A percentile compares a stretch with the other conserved stretches of the same genome.
These are phyloP conservation scores for Cyrtonyx montezumae DNA, from an alignment of 2,113 vertebrate species.

Conservation along the genomic window DNA sequence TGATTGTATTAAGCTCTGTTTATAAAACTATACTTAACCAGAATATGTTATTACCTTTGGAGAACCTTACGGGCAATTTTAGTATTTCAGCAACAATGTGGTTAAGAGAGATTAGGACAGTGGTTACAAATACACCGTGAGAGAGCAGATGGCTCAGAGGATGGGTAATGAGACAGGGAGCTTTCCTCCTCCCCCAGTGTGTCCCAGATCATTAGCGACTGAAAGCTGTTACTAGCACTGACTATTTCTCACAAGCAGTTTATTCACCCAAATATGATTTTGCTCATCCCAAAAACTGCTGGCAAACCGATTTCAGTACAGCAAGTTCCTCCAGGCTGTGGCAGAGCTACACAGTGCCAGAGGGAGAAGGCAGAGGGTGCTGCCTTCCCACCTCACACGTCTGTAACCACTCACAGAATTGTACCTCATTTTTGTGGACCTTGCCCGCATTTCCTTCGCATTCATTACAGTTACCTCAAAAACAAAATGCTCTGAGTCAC, in stretches of 20 bases:
- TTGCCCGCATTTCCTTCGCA: neutral
- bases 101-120: neutral
- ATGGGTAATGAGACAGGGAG: neutral
- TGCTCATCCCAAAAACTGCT: neutral
- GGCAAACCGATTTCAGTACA: neutral
- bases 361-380: fast-evolving
- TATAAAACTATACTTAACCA: neutral
- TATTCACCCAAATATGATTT: neutral
- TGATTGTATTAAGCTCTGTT: neutral
- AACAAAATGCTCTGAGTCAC: neutral
- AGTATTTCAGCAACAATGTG: neutral
- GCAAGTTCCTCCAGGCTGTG: neutral
- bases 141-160: neutral
- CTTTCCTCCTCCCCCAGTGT: neutral
- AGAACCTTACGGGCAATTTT: neutral
- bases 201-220: neutral
- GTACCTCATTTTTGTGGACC: neutral
- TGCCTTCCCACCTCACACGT: neutral
- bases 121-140: neutral
- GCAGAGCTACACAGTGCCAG: neutral
- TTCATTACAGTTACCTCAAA: neutral
- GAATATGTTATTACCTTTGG: neutral
- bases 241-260: neutral
- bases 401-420: neutral
- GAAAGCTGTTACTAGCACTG: neutral